These are phyloP conservation scores for Siniperca scherzeri DNA, from an alignment of 2,797 vertebrate genomes.

Conservation along the genomic window DNA sequence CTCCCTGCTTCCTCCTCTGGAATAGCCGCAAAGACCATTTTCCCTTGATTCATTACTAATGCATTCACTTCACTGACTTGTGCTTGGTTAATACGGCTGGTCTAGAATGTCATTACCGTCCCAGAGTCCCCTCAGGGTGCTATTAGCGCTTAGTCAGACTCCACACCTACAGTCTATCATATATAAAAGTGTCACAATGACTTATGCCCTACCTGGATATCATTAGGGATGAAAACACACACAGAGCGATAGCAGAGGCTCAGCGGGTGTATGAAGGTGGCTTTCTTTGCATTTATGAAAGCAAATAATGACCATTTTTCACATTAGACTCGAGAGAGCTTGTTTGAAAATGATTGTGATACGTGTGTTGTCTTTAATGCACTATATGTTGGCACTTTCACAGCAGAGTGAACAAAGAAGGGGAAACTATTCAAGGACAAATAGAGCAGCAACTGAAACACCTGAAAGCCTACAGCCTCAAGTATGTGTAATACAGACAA, in stretches of 20 bases:
- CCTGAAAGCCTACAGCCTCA: neutral
- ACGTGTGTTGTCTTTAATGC: neutral
- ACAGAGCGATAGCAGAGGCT: slow-evolving; percentile 13
- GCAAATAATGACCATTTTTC: slow-evolving; percentile 47
- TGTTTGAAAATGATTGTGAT: slow-evolving; percentile 18
- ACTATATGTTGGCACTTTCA: neutral
- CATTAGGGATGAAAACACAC: slow-evolving; percentile 69
- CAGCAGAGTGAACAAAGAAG: neutral
- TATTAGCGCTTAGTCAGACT: slow-evolving; percentile 69
- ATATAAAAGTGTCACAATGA: slow-evolving; percentile 77
- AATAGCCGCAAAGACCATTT: slow-evolving; percentile 50
- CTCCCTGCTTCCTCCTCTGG: slow-evolving; percentile 28
- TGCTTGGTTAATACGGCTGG: slow-evolving; percentile 58
- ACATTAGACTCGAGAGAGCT: slow-evolving; percentile 3
- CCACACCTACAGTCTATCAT: slow-evolving; percentile 62
- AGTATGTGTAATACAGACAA: neutral
- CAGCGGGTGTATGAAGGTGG: slow-evolving; percentile 8
- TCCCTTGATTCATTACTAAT: slow-evolving; percentile 62
- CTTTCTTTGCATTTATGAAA: slow-evolving; percentile 35
- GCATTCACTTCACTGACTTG: slow-evolving; percentile 47
- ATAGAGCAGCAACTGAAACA: neutral
- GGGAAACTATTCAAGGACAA: slow-evolving; percentile 6
- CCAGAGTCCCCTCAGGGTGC: slow-evolving; percentile 65
- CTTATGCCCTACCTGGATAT: slow-evolving; percentile 75
- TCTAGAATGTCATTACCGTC: slow-evolving; percentile 68